Base-by-base conservation (phyloP, 2,888 invertebrate genomes). In the Asteroscopus sphinx region DNA sequence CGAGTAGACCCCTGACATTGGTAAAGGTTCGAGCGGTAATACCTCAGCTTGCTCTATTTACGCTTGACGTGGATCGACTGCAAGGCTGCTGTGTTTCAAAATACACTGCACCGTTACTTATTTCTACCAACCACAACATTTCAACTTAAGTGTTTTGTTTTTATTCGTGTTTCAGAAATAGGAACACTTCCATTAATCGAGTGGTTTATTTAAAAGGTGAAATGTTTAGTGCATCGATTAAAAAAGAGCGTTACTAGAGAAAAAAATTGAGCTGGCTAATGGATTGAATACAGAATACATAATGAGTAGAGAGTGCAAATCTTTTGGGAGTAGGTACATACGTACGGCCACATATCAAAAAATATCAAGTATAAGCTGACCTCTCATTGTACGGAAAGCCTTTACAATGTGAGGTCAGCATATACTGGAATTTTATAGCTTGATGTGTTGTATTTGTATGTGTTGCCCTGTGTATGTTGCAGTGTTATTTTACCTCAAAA, bases 21-120 rank as follows among this genome's bases (percentile, higher is more conserved):
- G 72, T 81, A 79, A 80, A 76, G 56, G 63, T 69, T 69, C 68
- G 47, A 62, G 49, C 63, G 33, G 44, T 64, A 59, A 47, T 52
- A 52, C 46, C 63, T 61, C 17, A 39, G 40, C 42, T 67, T 59
- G 65, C 58, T 80, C 73, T 78, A 77, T 81, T 81, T 77, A 67
- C 53, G 73, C 70, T 69, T 74, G 75, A 73, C 63, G 61, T 51
- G 37, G 15, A 67, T 39, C 53, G 62, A 70, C 62, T 68, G 61
- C 65, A 51, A 60, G 51, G 42, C 59, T 62, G 69, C 59, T 57
- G 44, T 59, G 46, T 73, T 80, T 68, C 60, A 73, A 68, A 76
- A 76, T 68, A 59, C 47, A 45, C 56, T 37, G 1, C 17, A 46
- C 12, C 15, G 13, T 32, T 15, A 42, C 16, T 37, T 44, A 46